A percentile compares a stretch with the other conserved stretches of the same genome.
Evolutionary conservation across 2,797 vertebrate species (phyloP).

Genomic region (Darevskia nairensis): DNA sequence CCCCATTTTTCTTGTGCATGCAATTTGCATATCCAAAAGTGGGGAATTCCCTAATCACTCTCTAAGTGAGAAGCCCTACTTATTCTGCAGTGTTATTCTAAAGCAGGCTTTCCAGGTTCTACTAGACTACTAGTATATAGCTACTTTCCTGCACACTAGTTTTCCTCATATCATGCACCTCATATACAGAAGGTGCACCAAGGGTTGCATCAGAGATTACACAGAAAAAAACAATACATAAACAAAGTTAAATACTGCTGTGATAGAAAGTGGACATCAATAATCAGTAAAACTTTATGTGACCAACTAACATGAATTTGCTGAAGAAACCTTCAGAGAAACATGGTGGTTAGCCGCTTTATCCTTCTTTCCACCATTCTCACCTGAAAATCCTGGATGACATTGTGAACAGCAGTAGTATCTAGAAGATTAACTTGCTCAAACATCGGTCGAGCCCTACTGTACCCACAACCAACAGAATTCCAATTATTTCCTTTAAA

Average conservation of each 20-base stretch:
- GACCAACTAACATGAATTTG: not conserved
- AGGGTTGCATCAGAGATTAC: no score
- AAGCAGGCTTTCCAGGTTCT: not conserved
- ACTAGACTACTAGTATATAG: not conserved
- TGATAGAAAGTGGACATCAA: rapidly evolving
- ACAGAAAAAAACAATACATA: not conserved
- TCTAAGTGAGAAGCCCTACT: not conserved
- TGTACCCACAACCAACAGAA: slow-evolving; percentile 87
- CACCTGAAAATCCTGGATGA: slow-evolving; percentile 90
- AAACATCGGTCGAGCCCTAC: slow-evolving; percentile 87
- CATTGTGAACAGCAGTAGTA: slow-evolving; percentile 82
- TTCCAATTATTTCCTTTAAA: slow-evolving; percentile 88
- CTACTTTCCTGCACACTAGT: not conserved
- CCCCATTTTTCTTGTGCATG: not conserved
- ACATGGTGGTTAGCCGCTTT: not conserved
- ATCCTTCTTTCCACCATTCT: not conserved
- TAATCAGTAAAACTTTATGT: not conserved
- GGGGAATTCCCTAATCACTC: not conserved
- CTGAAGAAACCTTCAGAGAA: not conserved
- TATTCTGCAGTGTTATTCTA: not conserved
- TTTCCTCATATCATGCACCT: not conserved
- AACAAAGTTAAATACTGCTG: not conserved
- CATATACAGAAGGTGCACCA: not conserved
- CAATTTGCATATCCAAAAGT: not conserved
- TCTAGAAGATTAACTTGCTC: slow-evolving; percentile 90